Base-by-base conservation (phyloP, 2,888 invertebrate species). In the Phragmatobia fuliginosa region DNA sequence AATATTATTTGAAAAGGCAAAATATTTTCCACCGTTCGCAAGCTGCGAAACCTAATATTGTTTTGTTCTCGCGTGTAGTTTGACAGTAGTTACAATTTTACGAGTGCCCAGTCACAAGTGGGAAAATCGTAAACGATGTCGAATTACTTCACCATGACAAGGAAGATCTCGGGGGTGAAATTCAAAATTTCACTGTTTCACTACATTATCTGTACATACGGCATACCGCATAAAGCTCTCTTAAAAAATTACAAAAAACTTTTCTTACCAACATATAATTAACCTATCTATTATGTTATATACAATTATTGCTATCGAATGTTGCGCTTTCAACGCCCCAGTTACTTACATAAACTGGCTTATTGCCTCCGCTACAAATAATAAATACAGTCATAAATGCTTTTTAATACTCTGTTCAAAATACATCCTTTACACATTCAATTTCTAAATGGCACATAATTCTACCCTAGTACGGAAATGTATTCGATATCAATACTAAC, bases 251-350 rank as follows among this genome's bases (percentile, higher is more conserved):
- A 93, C 91, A 93, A 92, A 92, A 92, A 87, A 85, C 91, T 64
- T 64, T 84, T 74, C 74, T 73, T 79, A 76, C 92, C 90, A 94
- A 94, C 93, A 87, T 93, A 92, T 88, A 91, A 93, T 94, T 94
- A 94, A 88, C 90, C 94, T 95, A 94, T 92, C 94, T 94, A 94
- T 88, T 82, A 86, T 84, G 67, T 94, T n/a, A 94, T 94, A 81
- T 94, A 95, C 94, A 95, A 86, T 93, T 94, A 95, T 94, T 95
- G 94, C 94, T 94, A 94, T 94, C 87, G 87, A 92, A 90, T 91
- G 82, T 90, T 88, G 94, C 94, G 94, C 93, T 94, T 92, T 89
- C 72, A 94, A 94, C 94, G 94, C 94, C 81, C 89, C 86, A 90
- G 87, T 90, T 87, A 83, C 82, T 79, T 87, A 83, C 77, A 81